Evolutionary conservation across 2,113 vertebrate genomes (phyloP).

Genomic region (Corythaixoides concolor): DNA sequence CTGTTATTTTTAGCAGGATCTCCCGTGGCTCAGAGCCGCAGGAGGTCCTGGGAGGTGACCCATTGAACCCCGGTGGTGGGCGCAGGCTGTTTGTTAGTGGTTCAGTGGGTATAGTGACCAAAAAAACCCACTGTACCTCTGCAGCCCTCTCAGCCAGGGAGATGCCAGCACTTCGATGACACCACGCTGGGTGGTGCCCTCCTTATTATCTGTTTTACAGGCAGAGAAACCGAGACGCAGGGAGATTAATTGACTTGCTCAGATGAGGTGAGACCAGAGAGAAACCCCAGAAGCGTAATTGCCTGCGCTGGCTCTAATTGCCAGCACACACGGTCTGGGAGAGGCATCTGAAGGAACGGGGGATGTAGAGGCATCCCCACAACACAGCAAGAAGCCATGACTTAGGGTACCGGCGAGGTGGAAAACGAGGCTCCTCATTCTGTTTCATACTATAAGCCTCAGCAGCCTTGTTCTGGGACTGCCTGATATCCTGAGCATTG

Average conservation of each 20-base stretch:
- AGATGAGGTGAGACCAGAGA: conserved; percentile 9
- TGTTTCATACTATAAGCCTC: background rate
- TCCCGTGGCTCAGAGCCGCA: background rate
- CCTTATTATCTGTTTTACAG: conserved; percentile 14
- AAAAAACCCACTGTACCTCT: background rate
- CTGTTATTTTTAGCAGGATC: background rate
- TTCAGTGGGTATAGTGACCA: background rate
- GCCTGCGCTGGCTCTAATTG: background rate
- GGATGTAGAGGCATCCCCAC: background rate
- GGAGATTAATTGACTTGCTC: conserved; percentile 37
- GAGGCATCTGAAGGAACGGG: background rate
- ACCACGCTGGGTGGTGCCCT: background rate
- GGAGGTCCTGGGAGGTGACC: background rate
- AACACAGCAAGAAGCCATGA: background rate
- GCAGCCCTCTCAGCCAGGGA: background rate
- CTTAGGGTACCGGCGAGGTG: background rate
- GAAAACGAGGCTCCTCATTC: background rate
- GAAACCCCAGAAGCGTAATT: conserved; percentile 16
- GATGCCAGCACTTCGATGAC: background rate
- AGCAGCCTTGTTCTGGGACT: background rate
- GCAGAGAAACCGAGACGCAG: background rate
- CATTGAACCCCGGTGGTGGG: background rate
- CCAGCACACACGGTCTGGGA: background rate
- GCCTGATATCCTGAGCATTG: background rate
- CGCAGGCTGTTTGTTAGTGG: background rate